Conservation (phyloP, 2,113 vertebrate species). For the Scartelaos histophorus region DNA sequence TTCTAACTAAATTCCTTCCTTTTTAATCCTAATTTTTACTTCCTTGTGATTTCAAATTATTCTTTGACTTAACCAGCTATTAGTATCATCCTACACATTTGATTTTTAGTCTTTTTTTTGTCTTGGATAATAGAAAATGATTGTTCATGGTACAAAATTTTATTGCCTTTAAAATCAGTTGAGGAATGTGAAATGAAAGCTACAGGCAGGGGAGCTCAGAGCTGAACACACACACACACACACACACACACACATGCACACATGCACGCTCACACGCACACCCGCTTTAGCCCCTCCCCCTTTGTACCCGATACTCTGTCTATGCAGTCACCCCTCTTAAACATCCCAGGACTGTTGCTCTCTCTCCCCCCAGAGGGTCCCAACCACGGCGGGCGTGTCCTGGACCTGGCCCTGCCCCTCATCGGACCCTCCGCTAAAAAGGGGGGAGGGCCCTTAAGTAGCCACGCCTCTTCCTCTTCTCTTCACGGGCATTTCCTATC, state of each 20-base stretch:
- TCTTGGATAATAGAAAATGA: slow-evolving; percentile 11
- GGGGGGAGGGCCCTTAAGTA: slow-evolving; percentile 57
- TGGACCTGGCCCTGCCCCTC: slow-evolving; percentile 30
- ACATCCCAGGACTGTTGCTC: slow-evolving; percentile 55
- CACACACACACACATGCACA: slow-evolving; percentile 45
- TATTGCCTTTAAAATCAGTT: slow-evolving; percentile 17
- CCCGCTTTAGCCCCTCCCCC: slow-evolving; percentile 50
- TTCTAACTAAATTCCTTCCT: too few relatives aligned
- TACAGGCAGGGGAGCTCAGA: slow-evolving; percentile 55
- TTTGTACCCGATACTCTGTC: slow-evolving; percentile 64
- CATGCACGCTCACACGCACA: slow-evolving; percentile 59
- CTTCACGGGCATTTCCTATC: slow-evolving; percentile 72
- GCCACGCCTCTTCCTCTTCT: slow-evolving; percentile 73
- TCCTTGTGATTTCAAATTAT: too few relatives aligned
- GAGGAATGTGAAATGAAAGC: slow-evolving; percentile 12
- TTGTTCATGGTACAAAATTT: slow-evolving; percentile 45
- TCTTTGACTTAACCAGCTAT: too few relatives aligned
- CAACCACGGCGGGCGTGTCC: slow-evolving; percentile 24
- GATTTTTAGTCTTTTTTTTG: background rate
- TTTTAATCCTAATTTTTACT: too few relatives aligned
- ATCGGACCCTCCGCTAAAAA: slow-evolving; percentile 51
- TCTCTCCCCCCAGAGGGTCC: slow-evolving; percentile 26
- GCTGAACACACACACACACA: slow-evolving; percentile 24
- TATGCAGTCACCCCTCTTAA: slow-evolving; percentile 69
- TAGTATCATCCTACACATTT: too few relatives aligned